Evolutionary conservation across 2,113 vertebrate genomes (phyloP), one percentile per base, ranked within the genome.

Genomic region (Emydocephalus ijimae): DNA sequence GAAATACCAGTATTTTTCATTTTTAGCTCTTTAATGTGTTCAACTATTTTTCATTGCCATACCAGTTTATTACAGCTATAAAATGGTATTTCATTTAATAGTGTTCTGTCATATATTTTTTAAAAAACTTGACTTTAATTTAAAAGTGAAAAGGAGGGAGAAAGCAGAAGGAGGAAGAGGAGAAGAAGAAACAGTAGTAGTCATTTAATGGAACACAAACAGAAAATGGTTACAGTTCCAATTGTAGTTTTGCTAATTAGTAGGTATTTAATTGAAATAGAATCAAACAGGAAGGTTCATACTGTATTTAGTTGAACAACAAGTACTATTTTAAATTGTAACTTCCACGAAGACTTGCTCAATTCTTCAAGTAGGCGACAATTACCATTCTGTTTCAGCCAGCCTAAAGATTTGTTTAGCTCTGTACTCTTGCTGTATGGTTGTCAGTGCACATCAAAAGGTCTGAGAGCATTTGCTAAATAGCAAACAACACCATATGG

Each of bases 371-470:
- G 1, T 59, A 56, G 55, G 29, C 14, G 48, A 12, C 56, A 91
- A 90, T 57, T 74, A 11, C 0, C 4, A 91, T 92, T 85, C 34
- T 94, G 86, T 91, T 92, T 34, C 23, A 87, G 89, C 12, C 85
- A 14, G 61, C 94, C 85, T 91, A 43, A 91, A 56, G 8, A 20
- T 86, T 93, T 0, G 0, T 93, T 94, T 91, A 90, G 87, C 43
- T 0, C 0, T 85, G 89, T 59, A 85, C 3, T 88, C 34, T 85
- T 93, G 91, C 92, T 93, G 55, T 88, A 89, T 45, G 87, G 52
- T 81, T 93, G 8, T n/a, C 34, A 4, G 9, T 52, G 0, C 57
- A 86, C 90, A 89, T 95, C 93, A 93, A 93, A 50, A 96, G 94
- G 20, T 43, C 45, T 50, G 0, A 52, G 0, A 89, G 87, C 92